Evolutionary conservation across 2,113 vertebrate species (phyloP).

Genomic region (Callithrix jacchus): DNA sequence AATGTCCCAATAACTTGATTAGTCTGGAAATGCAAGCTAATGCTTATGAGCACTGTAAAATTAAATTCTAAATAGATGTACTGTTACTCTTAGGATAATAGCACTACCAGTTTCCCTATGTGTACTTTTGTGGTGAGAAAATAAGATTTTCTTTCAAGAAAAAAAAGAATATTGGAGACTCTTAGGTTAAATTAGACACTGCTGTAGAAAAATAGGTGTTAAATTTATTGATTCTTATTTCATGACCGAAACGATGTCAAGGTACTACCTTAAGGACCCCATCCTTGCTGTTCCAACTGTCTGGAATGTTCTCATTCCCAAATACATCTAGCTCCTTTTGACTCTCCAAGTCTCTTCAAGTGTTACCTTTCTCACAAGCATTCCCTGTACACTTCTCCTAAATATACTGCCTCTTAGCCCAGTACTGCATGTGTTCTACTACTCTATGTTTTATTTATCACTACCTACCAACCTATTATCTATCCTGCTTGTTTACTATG

Average conservation of each 20-base stretch:
- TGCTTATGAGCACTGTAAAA: background rate
- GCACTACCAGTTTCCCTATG: background rate
- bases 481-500: background rate
- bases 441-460: background rate
- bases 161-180: background rate
- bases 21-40: background rate
- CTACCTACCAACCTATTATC: background rate
- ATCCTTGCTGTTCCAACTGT: background rate
- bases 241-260: background rate
- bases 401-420: background rate
- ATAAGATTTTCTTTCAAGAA: background rate
- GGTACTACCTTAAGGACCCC: background rate
- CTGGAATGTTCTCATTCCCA: background rate
- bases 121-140: background rate
- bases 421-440: background rate
- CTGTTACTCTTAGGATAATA: background rate
- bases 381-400: background rate
- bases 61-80: background rate
- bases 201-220: background rate
- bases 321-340: background rate
- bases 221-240: background rate
- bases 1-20: background rate
- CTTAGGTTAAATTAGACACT: background rate
- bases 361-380: background rate
- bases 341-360: background rate